Evolutionary conservation across 2,797 vertebrate genomes (phyloP).

Genomic region (Erethizon dorsatum): DNA sequence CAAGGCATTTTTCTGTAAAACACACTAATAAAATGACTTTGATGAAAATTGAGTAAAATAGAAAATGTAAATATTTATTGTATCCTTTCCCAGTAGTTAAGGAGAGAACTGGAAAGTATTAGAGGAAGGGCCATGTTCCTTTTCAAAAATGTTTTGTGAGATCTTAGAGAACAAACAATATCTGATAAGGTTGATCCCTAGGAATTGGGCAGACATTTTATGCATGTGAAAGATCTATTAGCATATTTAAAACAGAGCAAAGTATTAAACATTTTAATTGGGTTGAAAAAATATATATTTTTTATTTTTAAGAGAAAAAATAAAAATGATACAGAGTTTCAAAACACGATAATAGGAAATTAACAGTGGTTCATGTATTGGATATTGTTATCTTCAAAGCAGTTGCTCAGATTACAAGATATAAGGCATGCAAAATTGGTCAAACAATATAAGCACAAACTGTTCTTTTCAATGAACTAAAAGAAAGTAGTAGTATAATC

Average conservation of each 20-base stretch:
- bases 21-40: slow-evolving; percentile 56
- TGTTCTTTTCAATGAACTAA: no score
- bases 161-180: slow-evolving; percentile 83
- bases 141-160: slow-evolving; percentile 86
- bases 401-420: no score
- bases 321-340: no score
- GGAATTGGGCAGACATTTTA: slow-evolving; percentile 80
- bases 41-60: slow-evolving; percentile 77
- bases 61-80: slow-evolving; percentile 87
- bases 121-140: slow-evolving; percentile 83
- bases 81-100: slow-evolving; percentile 85
- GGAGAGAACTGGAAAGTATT: slow-evolving; percentile 85
- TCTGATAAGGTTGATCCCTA: slow-evolving; percentile 81
- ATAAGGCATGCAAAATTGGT: no score
- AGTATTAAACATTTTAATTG: slow-evolving; percentile 57
- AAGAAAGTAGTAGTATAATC: no score
- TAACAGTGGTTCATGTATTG: no score
- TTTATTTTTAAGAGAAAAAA: no score
- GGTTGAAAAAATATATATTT: slow-evolving; percentile 19
- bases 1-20: slow-evolving; percentile 55
- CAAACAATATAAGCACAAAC: no score
- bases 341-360: no score
- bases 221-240: slow-evolving; percentile 78
- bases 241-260: slow-evolving; percentile 76
- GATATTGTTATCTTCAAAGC: no score